These are phyloP conservation scores for Tenebrio molitor DNA, from an alignment of 1,140 invertebrate genomes.

Conservation along the genomic window DNA sequence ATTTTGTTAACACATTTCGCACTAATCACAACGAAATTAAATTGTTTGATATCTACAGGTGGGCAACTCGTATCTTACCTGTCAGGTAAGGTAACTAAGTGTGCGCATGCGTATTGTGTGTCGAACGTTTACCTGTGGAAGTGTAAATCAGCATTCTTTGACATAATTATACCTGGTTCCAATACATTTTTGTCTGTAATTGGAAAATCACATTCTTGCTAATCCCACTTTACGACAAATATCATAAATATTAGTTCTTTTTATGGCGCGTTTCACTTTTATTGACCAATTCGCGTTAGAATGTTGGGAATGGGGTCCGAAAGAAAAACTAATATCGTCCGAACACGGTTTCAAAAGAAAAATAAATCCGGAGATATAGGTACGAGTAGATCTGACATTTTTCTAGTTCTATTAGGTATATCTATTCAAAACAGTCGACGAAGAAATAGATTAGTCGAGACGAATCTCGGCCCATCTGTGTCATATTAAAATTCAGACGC, in stretches of 20 bases:
- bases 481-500: background rate
- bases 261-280: background rate
- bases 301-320: background rate
- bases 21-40: constrained; percentile 47
- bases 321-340: background rate
- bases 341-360: no score
- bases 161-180: constrained; percentile 34
- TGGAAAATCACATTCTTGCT: constrained; percentile 26
- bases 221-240: constrained; percentile 11
- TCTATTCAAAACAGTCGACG: background rate
- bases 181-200: constrained; percentile 15
- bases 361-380: no score
- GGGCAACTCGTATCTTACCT: constrained; percentile 50
- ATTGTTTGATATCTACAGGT: constrained; percentile 49
- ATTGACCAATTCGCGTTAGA: background rate
- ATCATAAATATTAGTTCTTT: constrained; percentile 3
- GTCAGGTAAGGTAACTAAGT: constrained; percentile 55
- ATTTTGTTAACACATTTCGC: constrained; percentile 47
- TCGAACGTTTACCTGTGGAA: constrained; percentile 54
- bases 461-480: no score
- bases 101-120: constrained; percentile 55
- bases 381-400: no score
- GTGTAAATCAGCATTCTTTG: constrained; percentile 32
- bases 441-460: background rate
- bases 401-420: no score